Evolutionary conservation across 53 echinoderm and acorn worm species (phyloP).

Genomic region (Pentamera pediparva): DNA sequence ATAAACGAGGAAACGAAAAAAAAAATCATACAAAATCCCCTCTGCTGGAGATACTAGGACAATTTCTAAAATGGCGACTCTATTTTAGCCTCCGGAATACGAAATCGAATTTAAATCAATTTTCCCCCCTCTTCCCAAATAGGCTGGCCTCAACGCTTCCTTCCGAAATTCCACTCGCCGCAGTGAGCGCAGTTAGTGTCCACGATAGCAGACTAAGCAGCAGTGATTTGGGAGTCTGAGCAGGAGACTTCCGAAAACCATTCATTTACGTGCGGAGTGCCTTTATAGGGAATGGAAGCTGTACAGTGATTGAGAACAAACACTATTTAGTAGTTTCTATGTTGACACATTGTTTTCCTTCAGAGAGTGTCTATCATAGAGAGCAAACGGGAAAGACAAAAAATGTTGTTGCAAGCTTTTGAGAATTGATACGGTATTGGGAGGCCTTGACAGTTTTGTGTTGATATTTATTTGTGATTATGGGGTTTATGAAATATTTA

Average conservation of each 20-base stretch:
- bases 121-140: background rate
- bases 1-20: too few species aligned
- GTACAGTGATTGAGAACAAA: slow-evolving; percentile 3
- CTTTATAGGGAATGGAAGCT: too few species aligned
- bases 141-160: slow-evolving; percentile 39
- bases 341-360: background rate
- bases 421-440: slow-evolving; percentile 12
- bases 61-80: slow-evolving; percentile 16
- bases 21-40: too few species aligned
- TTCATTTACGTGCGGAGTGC: too few species aligned
- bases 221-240: slow-evolving; percentile 9
- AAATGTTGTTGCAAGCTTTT: background rate
- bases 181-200: slow-evolving; percentile 40
- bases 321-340: background rate
- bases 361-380: too few species aligned
- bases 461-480: background rate
- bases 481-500: background rate
- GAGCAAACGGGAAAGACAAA: slow-evolving; percentile 12
- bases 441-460: slow-evolving; percentile 22
- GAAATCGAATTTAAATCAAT: slow-evolving; percentile 5
- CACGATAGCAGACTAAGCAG: slow-evolving; percentile 7
- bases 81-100: too few species aligned
- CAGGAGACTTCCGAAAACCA: slow-evolving; percentile 15
- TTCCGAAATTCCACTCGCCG: slow-evolving; percentile 43
- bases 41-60: slow-evolving; percentile 15